Evolutionary conservation across 1,140 invertebrate genomes (phyloP), one percentile per base, ranked within the genome.

Genomic region (roundworm (Caenorhabditis elegans)): DNA sequence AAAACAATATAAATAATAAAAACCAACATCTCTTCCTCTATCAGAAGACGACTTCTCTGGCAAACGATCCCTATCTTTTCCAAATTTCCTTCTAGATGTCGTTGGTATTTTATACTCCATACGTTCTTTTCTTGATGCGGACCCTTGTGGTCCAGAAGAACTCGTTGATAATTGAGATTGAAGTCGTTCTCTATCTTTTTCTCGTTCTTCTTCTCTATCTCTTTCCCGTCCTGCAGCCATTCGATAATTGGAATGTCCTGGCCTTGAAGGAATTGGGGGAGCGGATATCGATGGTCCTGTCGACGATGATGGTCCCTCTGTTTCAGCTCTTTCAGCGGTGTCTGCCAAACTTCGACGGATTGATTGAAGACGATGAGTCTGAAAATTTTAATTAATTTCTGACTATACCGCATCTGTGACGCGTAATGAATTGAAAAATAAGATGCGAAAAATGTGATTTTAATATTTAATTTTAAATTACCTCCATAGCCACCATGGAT

Each of bases 321-420:
- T 19, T 26, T 75, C 78, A 17, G 3, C 15, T 19, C 65, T 4
- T n/a, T 77, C 65, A 31, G 17, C 34, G 0, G 80, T 76, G 10
- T 83, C 82, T 17, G 82, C 77, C 17, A 83, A 55, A 19, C 49
- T 36, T 36, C 82, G 39, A 17, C 82, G 48, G 3, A 79, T 53
- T 15, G 53, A 70, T 75, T 83, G 82, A 13, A 83, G 36, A 4
- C 77, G 65, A 11, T 46, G 82, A 3, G 55, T 60, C 76, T 82
- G 26, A 24, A 82, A 47, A 80, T n/a, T n/a, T n/a, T n/a, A n/a
- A n/a, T n/a, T n/a, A n/a, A n/a, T n/a, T n/a, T n/a, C n/a, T n/a
- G n/a, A n/a, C n/a, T n/a, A n/a, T n/a, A n/a, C n/a, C n/a, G n/a
- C n/a, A n/a, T n/a, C n/a, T n/a, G n/a, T n/a, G n/a, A n/a, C n/a